Conservation (phyloP, 2,888 invertebrate species). For the Nasonovia ribisnigri region DNA sequence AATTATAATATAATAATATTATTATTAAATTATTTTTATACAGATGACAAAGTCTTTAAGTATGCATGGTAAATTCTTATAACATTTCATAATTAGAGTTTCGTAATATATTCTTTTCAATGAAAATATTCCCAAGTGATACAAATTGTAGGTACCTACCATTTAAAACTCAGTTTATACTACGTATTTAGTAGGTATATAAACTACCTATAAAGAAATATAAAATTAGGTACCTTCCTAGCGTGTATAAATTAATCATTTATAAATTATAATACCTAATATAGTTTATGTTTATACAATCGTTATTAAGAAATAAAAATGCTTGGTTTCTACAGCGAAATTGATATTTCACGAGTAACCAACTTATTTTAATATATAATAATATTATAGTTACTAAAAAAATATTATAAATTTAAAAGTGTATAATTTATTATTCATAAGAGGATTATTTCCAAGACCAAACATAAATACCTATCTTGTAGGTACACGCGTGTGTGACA, state of each 20-base stretch:
- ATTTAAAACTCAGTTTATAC: not conserved
- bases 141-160: not conserved
- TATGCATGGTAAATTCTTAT: too few species aligned
- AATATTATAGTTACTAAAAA: not conserved
- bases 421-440: slow-evolving; percentile 1
- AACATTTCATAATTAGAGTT: too few species aligned
- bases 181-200: not conserved
- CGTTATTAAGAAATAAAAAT: not conserved
- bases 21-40: too few species aligned
- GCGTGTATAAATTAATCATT: not conserved
- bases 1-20: too few species aligned
- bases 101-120: not conserved
- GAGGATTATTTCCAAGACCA: not conserved
- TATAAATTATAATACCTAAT: not conserved
- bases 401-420: not conserved
- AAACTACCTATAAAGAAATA: not conserved
- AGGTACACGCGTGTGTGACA: not conserved
- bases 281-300: not conserved
- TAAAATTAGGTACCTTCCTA: not conserved
- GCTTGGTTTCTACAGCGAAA: not conserved
- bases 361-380: not conserved
- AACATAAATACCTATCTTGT: not conserved
- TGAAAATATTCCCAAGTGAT: not conserved
- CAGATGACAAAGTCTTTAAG: too few species aligned
- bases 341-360: not conserved